Conservation (phyloP, 2,888 invertebrate genomes). For the Diadromus collaris region DNA sequence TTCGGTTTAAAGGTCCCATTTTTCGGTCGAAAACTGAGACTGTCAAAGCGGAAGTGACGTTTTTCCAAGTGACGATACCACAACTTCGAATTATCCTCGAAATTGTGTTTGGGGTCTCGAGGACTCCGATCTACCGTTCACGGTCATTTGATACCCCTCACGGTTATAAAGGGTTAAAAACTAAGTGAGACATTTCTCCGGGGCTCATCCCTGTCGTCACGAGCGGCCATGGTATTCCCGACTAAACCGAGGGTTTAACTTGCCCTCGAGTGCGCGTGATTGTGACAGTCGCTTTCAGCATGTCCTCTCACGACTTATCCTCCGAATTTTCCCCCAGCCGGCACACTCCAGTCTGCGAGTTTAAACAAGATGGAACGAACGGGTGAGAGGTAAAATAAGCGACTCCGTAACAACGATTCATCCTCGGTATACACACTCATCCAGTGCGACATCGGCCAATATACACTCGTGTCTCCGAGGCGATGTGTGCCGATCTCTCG, state of each 20-base stretch:
- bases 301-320: conserved; percentile 52
- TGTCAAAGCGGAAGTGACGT: too few relatives aligned
- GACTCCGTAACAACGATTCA: conserved; percentile 32
- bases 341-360: conserved; percentile 9
- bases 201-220: conserved; percentile 35
- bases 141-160: neutral
- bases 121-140: conserved; percentile 12
- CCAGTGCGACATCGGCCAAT: conserved; percentile 25
- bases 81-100: too few relatives aligned
- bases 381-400: conserved; percentile 31
- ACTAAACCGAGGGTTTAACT: conserved; percentile 73
- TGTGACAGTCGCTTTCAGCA: conserved; percentile 71
- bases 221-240: conserved; percentile 38
- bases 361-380: conserved; percentile 43
- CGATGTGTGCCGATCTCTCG: conserved; percentile 30
- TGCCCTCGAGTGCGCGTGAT: conserved; percentile 70
- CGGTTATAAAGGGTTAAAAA: conserved; percentile 10
- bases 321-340: conserved; percentile 8
- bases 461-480: conserved; percentile 31
- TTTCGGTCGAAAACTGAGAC: too few relatives aligned
- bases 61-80: too few relatives aligned
- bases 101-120: neutral
- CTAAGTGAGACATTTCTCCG: conserved; percentile 69
- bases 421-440: conserved; percentile 5
- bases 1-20: too few relatives aligned